Evolutionary conservation across 2,113 vertebrate species (phyloP).

Genomic region (Dicerorhinus sumatrensis): DNA sequence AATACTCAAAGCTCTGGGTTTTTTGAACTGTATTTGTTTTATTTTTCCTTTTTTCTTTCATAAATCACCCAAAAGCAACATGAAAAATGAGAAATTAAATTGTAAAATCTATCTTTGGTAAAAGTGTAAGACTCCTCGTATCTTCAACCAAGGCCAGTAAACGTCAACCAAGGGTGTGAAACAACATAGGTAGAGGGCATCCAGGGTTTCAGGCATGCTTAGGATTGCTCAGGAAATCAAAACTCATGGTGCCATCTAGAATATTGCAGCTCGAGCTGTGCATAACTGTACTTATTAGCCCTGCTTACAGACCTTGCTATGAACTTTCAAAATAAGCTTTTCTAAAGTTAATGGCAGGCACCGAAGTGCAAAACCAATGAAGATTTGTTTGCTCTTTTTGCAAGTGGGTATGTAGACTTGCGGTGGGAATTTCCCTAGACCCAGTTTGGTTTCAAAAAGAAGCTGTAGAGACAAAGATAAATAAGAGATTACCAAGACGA

Average conservation of each 20-base stretch:
- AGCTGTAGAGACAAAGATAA: background rate
- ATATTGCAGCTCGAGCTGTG: background rate
- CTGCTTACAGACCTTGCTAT: background rate
- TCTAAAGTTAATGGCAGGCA: background rate
- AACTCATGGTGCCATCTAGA: background rate
- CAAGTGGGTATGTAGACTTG: background rate
- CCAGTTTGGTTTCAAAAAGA: background rate
- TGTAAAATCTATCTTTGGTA: background rate
- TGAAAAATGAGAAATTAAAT: background rate
- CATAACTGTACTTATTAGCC: background rate
- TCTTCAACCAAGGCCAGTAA: background rate
- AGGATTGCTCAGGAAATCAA: background rate
- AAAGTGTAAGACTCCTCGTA: background rate
- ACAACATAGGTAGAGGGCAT: background rate
- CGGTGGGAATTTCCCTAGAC: background rate
- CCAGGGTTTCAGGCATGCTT: background rate
- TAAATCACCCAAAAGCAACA: background rate
- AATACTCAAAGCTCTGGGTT: background rate
- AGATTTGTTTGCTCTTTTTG: background rate
- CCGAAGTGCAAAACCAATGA: background rate
- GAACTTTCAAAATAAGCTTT: background rate
- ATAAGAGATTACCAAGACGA: background rate
- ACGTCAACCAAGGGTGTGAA: background rate
- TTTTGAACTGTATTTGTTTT: background rate
- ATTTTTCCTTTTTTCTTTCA: background rate